Evolutionary conservation across 2,797 vertebrate species (phyloP).

Genomic region (Pristis pectinata): DNA sequence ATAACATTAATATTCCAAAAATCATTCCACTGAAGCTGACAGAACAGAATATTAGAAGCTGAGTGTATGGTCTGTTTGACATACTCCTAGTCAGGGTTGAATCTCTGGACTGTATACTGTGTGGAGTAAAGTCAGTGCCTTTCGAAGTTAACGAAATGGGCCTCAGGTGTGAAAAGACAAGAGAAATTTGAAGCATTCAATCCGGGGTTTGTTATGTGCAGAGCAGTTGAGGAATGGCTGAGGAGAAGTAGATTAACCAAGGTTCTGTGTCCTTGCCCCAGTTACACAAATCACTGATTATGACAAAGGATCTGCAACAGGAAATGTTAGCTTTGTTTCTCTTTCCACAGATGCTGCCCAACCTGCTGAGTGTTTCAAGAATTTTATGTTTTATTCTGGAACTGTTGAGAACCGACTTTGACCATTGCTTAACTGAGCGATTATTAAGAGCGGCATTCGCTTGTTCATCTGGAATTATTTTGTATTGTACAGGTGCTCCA

Average conservation of each 20-base stretch:
- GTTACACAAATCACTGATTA: neutral
- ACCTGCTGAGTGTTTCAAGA: too few species aligned
- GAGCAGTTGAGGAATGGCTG: neutral
- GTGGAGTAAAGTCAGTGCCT: neutral
- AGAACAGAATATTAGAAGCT: too few species aligned
- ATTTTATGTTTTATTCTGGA: neutral
- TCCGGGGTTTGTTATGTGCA: neutral
- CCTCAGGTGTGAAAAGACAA: neutral
- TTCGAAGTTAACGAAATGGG: neutral
- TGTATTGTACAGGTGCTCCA: neutral
- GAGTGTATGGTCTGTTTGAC: too few species aligned
- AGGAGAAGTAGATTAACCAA: neutral
- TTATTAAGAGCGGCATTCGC: neutral
- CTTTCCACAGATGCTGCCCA: too few species aligned
- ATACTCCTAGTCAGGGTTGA: too few species aligned
- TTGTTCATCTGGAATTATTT: neutral
- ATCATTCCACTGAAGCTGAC: too few species aligned
- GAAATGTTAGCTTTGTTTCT: too few species aligned
- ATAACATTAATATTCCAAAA: too few species aligned
- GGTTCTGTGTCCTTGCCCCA: neutral
- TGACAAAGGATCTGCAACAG: too few species aligned
- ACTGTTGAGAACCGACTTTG: neutral
- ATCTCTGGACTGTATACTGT: neutral
- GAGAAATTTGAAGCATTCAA: neutral
- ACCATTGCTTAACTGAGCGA: neutral